These are phyloP conservation scores for Parauchenoglanis punctatus DNA, from an alignment of 2,797 vertebrate genomes.

Conservation along the genomic window DNA sequence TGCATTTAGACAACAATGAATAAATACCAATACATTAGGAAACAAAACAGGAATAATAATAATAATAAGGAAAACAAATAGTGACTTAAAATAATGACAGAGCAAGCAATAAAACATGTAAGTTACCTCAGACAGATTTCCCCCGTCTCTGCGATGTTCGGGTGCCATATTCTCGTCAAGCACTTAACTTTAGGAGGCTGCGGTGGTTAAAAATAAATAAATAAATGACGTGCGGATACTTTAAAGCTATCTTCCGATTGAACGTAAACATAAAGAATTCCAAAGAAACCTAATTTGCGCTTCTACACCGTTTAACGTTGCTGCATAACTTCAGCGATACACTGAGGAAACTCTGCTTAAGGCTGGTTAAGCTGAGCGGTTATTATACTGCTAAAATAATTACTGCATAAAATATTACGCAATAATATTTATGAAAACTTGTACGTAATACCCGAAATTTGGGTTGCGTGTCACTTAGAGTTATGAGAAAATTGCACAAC, in stretches of 20 bases:
- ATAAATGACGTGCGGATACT: not conserved
- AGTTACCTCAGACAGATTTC: constrained; percentile 96
- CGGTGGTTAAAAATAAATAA: not conserved
- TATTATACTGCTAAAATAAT: too few relatives aligned
- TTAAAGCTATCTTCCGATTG: not conserved
- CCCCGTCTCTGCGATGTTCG: constrained; percentile 96
- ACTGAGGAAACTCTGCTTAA: too few relatives aligned
- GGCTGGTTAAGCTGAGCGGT: too few relatives aligned
- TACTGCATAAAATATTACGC: too few relatives aligned
- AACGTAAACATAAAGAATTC: not conserved
- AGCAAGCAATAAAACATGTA: not conserved
- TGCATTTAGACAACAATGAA: not conserved
- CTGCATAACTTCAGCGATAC: not conserved
- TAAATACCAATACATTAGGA: not conserved
- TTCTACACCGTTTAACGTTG: not conserved
- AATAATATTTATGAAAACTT: too few relatives aligned
- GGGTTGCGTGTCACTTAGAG: too few relatives aligned
- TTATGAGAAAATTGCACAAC: too few relatives aligned
- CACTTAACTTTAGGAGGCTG: constrained; percentile 98
- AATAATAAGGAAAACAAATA: not conserved
- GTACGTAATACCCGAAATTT: not conserved
- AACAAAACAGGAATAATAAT: not conserved
- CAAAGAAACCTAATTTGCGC: not conserved
- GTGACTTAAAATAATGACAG: not conserved
- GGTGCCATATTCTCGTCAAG: constrained; percentile 98